Conservation (phyloP, 2,113 vertebrate genomes). For the Hippocampus comes region DNA sequence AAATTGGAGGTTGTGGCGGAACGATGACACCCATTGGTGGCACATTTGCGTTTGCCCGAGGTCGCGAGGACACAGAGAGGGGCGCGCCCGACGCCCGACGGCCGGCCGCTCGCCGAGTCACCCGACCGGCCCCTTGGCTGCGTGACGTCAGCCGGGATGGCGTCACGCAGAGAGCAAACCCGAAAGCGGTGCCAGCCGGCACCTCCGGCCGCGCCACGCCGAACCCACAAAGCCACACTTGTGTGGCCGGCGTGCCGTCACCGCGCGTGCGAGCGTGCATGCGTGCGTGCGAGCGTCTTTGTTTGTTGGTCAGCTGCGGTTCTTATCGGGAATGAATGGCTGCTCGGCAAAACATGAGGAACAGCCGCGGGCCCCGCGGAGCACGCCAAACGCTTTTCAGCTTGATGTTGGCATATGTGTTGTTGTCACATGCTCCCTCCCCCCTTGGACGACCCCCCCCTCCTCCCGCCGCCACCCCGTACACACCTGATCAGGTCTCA, state of each 20-base stretch:
- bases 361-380: not conserved
- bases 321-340: not conserved
- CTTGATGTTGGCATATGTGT: conserved; percentile 1
- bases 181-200: conserved; percentile 68
- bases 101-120: not conserved
- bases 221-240: conserved; percentile 65
- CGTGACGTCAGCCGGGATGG: conserved; percentile 65
- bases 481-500: conserved; percentile 45
- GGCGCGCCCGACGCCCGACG: too few species aligned
- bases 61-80: too few species aligned
- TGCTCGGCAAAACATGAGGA: not conserved
- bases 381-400: not conserved
- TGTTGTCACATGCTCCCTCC: conserved; percentile 41
- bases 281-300: not conserved
- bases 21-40: too few species aligned
- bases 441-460: not conserved
- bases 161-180: conserved; percentile 60
- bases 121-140: conserved; percentile 24
- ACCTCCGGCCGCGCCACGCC: conserved; percentile 69
- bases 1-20: too few species aligned
- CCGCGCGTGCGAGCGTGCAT: conserved; percentile 7
- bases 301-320: not conserved
- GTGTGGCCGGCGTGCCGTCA: conserved; percentile 69
- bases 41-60: too few species aligned
- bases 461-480: conserved; percentile 41